These are phyloP conservation scores for Ectobius pallidus DNA, from an alignment of 2,888 invertebrate species.

Conservation along the genomic window DNA sequence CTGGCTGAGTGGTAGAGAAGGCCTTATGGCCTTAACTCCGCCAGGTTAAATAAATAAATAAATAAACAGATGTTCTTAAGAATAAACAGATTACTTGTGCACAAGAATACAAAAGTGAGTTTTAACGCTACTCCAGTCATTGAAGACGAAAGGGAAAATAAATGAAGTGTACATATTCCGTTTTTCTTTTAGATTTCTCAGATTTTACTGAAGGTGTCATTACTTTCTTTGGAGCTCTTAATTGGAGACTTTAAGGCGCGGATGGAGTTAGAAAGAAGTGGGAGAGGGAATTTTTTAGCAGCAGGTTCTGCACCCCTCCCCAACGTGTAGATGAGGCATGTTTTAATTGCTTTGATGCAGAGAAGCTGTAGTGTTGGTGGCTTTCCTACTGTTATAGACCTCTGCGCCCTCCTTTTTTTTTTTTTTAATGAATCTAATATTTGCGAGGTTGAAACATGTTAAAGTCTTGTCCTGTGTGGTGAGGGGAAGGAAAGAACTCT, in stretches of 20 bases:
- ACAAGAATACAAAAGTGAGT: no score
- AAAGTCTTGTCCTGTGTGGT: slow-evolving; percentile 2
- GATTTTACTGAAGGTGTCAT: slow-evolving; percentile 21
- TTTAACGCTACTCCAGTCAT: no score
- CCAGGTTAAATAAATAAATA: no score
- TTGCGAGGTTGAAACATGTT: slow-evolving; percentile 25
- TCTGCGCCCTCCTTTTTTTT: slow-evolving; percentile 33
- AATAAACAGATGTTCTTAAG: no score
- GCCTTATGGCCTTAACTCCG: no score
- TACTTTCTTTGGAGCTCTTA: slow-evolving; percentile 26
- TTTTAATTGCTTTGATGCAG: slow-evolving; percentile 39
- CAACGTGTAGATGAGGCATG: slow-evolving; percentile 33
- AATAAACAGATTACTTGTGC: no score
- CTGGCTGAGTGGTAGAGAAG: no score
- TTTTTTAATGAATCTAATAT: slow-evolving; percentile 40
- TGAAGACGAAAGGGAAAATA: no score
- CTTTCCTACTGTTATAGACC: slow-evolving; percentile 17
- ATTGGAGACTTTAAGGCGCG: slow-evolving; percentile 29
- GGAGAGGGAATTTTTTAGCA: slow-evolving; percentile 13
- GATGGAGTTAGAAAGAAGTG: neutral
- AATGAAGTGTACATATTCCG: no score
- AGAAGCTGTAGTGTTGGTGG: neutral
- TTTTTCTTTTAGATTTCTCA: no score
- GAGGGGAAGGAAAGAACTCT: slow-evolving; percentile 1
- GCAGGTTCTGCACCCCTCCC: slow-evolving; percentile 12